Base-by-base conservation (phyloP, 2,113 vertebrate genomes). In the Procapra przewalskii region DNA sequence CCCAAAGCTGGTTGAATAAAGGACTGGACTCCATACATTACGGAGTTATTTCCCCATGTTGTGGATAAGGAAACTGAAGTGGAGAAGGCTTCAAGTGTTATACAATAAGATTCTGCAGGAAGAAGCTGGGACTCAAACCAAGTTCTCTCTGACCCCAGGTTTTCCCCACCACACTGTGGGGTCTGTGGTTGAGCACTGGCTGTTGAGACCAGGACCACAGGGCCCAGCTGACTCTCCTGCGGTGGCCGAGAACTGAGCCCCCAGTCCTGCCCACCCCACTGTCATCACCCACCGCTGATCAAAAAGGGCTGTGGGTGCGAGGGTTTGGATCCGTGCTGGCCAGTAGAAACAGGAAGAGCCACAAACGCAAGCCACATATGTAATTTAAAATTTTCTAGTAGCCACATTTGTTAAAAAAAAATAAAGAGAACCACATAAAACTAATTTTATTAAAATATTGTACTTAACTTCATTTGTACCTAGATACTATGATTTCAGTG, bases 161-260 rank as follows among this genome's bases (percentile, higher is more conserved):
- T 45, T 59, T 94, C 86, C 16, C 92, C 36, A 71, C 59, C 86
- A 60, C 6, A 43, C 10, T 48, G 45, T 75, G 50, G 55, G 91
- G 80, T 25, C 75, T 95, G 94, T 94, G 98, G 96, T 6, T 62
- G 77, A 62, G 31, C 57, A 7, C 90, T 57, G 81, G 77, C 89
- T 45, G 77, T 52, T 45, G 45, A 60, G 67, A 29, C 81, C 59
- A 64, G 90, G 71, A 45, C 96, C 92, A 50, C 92, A 95, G 84
- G n/a, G 88, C 52, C 57, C 84, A 82, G 62, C 45, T 11, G 80
- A 1, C 80, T 67, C 54, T 50, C 31, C 62, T 45, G 91, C 0
- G 7, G 91, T 16, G 27, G n/a, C 31, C 48, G 60, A 55, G 62
- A 2, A 16, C 84, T 36, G 48, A 92, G 88, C 7, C 77, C 62